A percentile compares a stretch with the other conserved stretches of the same genome.
Conservation (phyloP, 2,888 invertebrate species). For the Lasiommata megera region DNA sequence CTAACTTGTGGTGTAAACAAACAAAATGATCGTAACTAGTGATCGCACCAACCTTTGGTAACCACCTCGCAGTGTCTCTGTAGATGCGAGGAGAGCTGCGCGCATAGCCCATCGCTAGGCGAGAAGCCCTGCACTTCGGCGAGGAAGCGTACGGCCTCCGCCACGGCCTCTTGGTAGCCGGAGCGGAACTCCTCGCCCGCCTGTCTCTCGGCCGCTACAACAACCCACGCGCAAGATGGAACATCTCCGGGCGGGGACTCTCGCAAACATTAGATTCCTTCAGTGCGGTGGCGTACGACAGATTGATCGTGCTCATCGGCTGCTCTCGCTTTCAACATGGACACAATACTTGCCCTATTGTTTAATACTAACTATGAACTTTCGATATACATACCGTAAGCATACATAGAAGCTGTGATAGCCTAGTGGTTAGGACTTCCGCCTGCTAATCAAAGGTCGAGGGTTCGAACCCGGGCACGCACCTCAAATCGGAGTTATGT, state of each 20-base stretch:
- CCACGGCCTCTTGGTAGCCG: constrained; percentile 95
- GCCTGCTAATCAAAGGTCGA: too few species aligned
- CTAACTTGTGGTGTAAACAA: too few species aligned
- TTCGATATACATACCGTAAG: too few species aligned
- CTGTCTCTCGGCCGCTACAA: constrained; percentile 64
- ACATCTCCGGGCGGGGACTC: constrained; percentile 56
- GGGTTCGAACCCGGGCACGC: too few species aligned
- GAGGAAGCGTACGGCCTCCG: constrained; percentile 94
- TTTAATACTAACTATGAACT: too few species aligned
- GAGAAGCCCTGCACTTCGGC: constrained; percentile 92
- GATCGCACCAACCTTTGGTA: constrained; percentile 80
- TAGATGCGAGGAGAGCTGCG: constrained; percentile 90
- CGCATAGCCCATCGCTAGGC: constrained; percentile 90
- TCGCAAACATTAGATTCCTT: constrained; percentile 58
- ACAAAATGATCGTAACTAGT: too few species aligned
- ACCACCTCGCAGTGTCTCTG: constrained; percentile 89
- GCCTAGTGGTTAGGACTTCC: too few species aligned
- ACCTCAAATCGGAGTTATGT: too few species aligned
- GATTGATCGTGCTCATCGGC: constrained; percentile 23
- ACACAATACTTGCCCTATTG: too few species aligned
- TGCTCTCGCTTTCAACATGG: constrained; percentile 17
- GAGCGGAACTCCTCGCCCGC: constrained; percentile 82
- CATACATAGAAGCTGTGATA: too few species aligned
- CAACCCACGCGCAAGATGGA: constrained; percentile 58
- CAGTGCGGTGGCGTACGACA: constrained; percentile 36